Base-by-base conservation (phyloP, 1,140 invertebrate species). In the Drosophila tropicalis region DNA sequence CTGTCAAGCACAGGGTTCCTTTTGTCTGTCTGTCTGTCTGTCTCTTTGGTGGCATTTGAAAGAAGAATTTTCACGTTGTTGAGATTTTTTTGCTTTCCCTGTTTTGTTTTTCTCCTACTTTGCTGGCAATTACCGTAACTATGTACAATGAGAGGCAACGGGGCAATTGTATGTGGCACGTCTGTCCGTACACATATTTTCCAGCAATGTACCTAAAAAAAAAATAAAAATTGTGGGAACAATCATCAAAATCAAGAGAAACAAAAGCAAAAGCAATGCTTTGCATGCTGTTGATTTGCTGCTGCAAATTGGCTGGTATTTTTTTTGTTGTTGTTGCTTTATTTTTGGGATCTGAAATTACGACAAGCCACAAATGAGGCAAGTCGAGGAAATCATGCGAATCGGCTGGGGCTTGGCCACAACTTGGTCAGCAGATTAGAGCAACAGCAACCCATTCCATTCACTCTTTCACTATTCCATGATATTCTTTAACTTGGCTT, bases 361-460 rank as follows among this genome's bases (percentile, higher is more conserved):
- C 73, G 68, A 9, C 39, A 41, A 44, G 51, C 62, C 60, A 34
- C 54, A 79, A 75, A 66, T 72, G 67, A 78, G 67, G 32, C 66
- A 66, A 63, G 67, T 62, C 67, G 82, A 70, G 75, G 69, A 86
- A 81, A 81, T 81, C 69, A 86, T 72, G 79, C 79, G 73, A 86
- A 79, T 57, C 76, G 72, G 60, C 56, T 71, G 61, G 72, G 76
- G 68, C 41, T 44, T 71, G 56, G 72, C 82, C 83, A 89, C 84
- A 87, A 87, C 76, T 87, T 87, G 83, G 83, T 87, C 83, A 87
- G 72, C 69, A 87, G 83, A 86, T 86, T 86, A 86, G 83, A 86
- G 83, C 83, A 82, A 63, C 58, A 63, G 47, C 58, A 29, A 5
- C 29, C 29, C 47, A 32, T 62, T 29, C 64, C 56, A 57, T n/a